Percentiles rank a stretch among this genome's conserved stretches.
phyloP scores from a whole-genome alignment of 2,113 vertebrate genomes.

The Loxodonta africana region DNA sequence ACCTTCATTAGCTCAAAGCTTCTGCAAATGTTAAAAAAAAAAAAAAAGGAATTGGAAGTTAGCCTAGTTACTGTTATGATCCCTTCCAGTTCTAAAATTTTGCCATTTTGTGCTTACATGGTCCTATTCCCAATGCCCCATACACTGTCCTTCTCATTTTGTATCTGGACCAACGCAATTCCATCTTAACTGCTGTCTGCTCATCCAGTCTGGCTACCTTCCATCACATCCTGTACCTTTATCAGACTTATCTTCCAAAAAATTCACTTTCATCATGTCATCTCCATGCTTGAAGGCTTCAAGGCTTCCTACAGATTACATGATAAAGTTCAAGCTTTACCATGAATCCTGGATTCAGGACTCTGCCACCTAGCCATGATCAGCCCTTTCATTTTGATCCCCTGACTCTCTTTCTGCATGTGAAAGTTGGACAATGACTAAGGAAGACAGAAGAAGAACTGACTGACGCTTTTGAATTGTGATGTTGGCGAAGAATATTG shows the following conservation, averaged over 20 bases:
- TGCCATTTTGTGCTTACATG: neutral
- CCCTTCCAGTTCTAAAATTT: constrained; percentile 9
- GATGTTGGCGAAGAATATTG: too few relatives aligned
- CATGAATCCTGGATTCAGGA: neutral
- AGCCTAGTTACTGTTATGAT: neutral
- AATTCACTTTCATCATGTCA: neutral
- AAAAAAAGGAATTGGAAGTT: neutral
- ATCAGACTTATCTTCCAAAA: neutral
- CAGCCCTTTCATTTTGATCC: neutral
- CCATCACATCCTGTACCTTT: neutral
- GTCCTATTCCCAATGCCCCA: neutral
- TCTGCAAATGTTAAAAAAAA: neutral
- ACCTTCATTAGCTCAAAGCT: constrained; percentile 51
- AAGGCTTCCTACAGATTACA: neutral
- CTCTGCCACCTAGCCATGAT: neutral
- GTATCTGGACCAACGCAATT: neutral
- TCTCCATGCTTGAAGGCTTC: neutral
- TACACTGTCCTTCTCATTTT: neutral
- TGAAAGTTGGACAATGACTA: too few relatives aligned
- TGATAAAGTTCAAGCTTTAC: neutral
- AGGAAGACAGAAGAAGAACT: too few relatives aligned
- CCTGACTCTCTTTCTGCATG: neutral
- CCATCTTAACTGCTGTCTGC: neutral
- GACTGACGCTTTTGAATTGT: too few relatives aligned
- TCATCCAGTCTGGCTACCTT: neutral